A percentile compares a stretch with the other conserved stretches of the same genome.
These are phyloP conservation scores for Bombus difficillimus DNA, from an alignment of 1,140 invertebrate genomes.

Conservation along the genomic window DNA sequence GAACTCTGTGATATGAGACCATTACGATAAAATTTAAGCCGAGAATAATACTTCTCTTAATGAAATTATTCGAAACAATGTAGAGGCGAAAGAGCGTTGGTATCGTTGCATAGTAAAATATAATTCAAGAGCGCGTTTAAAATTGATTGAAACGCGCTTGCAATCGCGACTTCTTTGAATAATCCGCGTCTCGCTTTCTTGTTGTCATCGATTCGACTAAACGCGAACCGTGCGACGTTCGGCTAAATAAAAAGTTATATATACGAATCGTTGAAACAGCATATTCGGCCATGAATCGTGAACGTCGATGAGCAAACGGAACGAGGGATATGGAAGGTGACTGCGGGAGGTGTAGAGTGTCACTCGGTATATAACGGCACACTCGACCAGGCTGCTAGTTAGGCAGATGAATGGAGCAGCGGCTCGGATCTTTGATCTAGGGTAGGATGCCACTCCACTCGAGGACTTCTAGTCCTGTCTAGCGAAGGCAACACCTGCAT, in stretches of 20 bases:
- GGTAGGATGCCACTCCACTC: slow-evolving; percentile 59
- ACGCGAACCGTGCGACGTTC: no score
- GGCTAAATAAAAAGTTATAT: background rate
- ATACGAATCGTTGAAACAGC: background rate
- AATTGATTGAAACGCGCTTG: background rate
- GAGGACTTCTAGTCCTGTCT: slow-evolving; percentile 47
- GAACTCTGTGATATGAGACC: background rate
- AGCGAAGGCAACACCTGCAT: slow-evolving; percentile 54
- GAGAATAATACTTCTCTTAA: background rate
- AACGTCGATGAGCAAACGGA: background rate
- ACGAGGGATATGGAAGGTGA: background rate
- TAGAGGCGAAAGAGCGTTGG: fast-evolving
- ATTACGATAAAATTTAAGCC: background rate
- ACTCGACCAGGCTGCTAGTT: slow-evolving; percentile 23
- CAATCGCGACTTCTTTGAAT: background rate
- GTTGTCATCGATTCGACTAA: no score
- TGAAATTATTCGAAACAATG: background rate
- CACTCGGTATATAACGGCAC: slow-evolving; percentile 48
- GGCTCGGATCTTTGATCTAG: slow-evolving; percentile 66
- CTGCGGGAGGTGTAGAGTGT: slow-evolving; percentile 4
- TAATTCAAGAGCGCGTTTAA: background rate
- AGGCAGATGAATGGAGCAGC: slow-evolving; percentile 51
- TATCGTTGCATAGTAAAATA: no score
- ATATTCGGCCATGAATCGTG: background rate
- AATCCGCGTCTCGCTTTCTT: background rate